phyloP scores from a whole-genome alignment of 2,797 vertebrate species.

The Caiman crocodilus region DNA sequence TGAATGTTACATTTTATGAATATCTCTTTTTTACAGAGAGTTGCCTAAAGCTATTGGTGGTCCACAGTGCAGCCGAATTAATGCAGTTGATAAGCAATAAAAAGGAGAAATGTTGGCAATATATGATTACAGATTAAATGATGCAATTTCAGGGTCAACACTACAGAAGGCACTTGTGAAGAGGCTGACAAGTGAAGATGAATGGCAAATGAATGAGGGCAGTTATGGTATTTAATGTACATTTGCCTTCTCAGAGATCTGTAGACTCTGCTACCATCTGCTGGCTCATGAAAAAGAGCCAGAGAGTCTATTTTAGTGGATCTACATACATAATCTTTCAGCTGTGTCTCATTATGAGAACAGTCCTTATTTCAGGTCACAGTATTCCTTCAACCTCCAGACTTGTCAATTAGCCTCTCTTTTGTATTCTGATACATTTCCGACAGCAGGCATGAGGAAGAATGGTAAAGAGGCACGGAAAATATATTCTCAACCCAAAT shows the following conservation, averaged over 20 bases:
- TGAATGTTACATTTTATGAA: not conserved
- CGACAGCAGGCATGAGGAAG: not conserved
- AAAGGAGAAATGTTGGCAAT: conserved; percentile 62
- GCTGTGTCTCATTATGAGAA: conserved; percentile 53
- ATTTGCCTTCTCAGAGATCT: conserved; percentile 30
- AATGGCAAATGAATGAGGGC: conserved; percentile 55
- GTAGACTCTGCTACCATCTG: conserved; percentile 81
- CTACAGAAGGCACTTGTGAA: conserved; percentile 52
- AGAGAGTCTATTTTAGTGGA: conserved; percentile 39
- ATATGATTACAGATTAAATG: conserved; percentile 71
- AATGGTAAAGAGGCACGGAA: conserved; percentile 7
- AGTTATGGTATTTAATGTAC: conserved; percentile 1
- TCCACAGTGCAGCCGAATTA: conserved; percentile 47
- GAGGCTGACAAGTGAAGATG: conserved; percentile 55
- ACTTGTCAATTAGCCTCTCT: conserved; percentile 47
- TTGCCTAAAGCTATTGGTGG: not conserved
- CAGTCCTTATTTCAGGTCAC: conserved; percentile 45
- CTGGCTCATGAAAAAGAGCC: conserved; percentile 67
- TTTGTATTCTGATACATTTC: conserved; percentile 42
- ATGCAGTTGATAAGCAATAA: conserved; percentile 48
- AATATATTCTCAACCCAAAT: not conserved
- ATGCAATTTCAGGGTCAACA: conserved; percentile 71
- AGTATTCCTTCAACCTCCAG: conserved; percentile 46
- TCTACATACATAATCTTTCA: conserved; percentile 39
- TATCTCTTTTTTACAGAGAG: conserved; percentile 3